phyloP scores from a whole-genome alignment of 2,113 vertebrate species.

The Larimichthys polyactis region DNA sequence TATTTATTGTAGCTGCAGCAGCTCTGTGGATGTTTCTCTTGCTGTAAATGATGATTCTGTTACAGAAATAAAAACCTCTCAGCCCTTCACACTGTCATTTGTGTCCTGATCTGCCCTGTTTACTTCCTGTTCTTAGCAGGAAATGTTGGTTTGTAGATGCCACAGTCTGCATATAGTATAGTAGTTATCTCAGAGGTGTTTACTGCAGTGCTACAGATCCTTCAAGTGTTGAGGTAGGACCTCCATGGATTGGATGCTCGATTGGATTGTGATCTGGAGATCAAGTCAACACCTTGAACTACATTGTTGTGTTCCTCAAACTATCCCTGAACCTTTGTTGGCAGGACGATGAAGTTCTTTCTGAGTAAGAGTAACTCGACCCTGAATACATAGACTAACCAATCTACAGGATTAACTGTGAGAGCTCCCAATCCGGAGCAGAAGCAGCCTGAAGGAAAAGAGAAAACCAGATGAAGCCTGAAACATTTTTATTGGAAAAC shows the following conservation, averaged over 20 bases:
- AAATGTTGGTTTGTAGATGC: neutral
- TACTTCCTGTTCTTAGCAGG: neutral
- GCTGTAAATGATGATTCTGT: slow-evolving; percentile 68
- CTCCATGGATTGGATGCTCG: no score
- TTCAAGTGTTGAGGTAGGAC: no score
- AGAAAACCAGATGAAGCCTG: neutral
- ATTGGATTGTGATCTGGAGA: no score
- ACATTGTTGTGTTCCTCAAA: no score
- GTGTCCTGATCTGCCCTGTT: no score
- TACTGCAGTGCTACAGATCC: neutral
- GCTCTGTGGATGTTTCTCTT: slow-evolving; percentile 46
- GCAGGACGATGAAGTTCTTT: no score
- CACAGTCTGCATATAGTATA: neutral
- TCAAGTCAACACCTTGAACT: no score
- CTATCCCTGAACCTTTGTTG: no score
- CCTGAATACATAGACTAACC: no score
- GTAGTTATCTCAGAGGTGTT: neutral
- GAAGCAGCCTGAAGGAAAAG: neutral
- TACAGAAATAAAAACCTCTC: slow-evolving; percentile 68
- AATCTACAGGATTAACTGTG: no score
- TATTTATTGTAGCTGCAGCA: slow-evolving; percentile 68
- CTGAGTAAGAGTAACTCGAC: no score
- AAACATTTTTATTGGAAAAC: slow-evolving; percentile 36
- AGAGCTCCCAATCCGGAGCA: neutral
- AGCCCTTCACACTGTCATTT: neutral